Evolutionary conservation across 1,140 invertebrate genomes (phyloP).

Genomic region (Nasonia longicornis): DNA sequence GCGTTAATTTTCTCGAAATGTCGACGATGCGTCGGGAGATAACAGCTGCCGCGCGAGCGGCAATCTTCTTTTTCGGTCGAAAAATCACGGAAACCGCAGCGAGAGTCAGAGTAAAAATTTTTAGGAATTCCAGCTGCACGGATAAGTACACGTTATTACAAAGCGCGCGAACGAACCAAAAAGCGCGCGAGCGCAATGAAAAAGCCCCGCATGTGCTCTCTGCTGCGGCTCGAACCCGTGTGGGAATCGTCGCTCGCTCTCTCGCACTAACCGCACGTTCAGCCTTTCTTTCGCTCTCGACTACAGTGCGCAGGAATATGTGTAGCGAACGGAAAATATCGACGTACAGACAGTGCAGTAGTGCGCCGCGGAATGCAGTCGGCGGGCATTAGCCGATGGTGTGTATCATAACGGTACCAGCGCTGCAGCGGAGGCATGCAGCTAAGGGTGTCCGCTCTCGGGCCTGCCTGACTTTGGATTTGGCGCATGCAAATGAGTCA

Average conservation of each 20-base stretch:
- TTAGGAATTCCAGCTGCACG: conserved; percentile 16
- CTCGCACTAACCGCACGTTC: neutral
- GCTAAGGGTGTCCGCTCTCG: neutral
- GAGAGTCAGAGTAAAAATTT: neutral
- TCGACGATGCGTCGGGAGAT: neutral
- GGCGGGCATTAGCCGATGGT: neutral
- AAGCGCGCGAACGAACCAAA: conserved; percentile 14
- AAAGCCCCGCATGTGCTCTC: neutral
- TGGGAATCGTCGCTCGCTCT: neutral
- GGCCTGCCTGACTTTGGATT: neutral
- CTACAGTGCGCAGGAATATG: neutral
- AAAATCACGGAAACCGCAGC: conserved; percentile 19
- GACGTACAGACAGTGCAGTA: neutral
- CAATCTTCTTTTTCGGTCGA: conserved; percentile 5
- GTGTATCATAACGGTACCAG: neutral
- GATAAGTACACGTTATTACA: conserved; percentile 27
- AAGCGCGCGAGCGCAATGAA: neutral
- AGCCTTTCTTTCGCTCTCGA: neutral
- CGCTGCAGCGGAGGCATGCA: neutral
- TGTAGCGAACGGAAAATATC: neutral
- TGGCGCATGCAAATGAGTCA: conserved; percentile 5
- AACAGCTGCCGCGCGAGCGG: neutral
- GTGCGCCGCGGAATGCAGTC: neutral
- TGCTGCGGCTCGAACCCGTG: neutral
- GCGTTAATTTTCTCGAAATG: neutral